Evolutionary conservation across 2,888 invertebrate genomes (phyloP), one percentile per base, ranked within the genome.

Genomic region (Plebejus melissa): DNA sequence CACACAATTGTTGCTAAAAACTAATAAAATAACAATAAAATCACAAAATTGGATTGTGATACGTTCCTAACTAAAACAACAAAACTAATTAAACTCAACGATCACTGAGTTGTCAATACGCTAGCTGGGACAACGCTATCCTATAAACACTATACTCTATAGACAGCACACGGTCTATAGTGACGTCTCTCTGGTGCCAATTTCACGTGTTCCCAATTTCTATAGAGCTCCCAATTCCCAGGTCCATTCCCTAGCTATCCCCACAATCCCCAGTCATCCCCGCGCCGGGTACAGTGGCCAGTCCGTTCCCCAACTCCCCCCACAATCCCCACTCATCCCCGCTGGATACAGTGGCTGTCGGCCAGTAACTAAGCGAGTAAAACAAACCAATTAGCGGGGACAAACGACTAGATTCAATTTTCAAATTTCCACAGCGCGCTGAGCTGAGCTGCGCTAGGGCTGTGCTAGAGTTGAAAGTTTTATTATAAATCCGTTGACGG

Each of bases 391-490:
- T 93, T 91, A 92, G 85, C 79, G 86, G 80, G 87, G 86, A 91
- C 91, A 93, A 90, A 88, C 88, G 86, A 86, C 88, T 90, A 90
- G 90, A 93, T 93, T 91, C 91, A 89, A 93, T 92, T 90, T 91
- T 88, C 89, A 90, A 91, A 91, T 90, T 88, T 85, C 81, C 71
- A 75, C 60, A 57, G 71, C 71, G 83, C 81, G 82, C 80, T 80
- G 75, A 58, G 65, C 76, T 78, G 78, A 76, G 77, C 78, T 54
- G 57, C 32, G 32, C 60, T 77, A 90, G 89, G 89, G 90, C 38
- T 88, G 85, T 0, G 82, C 22, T 72, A 2, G 32, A 22, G 60
- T 4, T 60, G 4, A 60, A 28, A 9, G 60, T 28, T 60, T n/a
- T 60, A 28, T 60, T 28, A 58, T 46, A 11, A 46, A 46, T 1